These are phyloP conservation scores for Eupithecia inturbata DNA, from an alignment of 2,888 invertebrate species.

Conservation along the genomic window DNA sequence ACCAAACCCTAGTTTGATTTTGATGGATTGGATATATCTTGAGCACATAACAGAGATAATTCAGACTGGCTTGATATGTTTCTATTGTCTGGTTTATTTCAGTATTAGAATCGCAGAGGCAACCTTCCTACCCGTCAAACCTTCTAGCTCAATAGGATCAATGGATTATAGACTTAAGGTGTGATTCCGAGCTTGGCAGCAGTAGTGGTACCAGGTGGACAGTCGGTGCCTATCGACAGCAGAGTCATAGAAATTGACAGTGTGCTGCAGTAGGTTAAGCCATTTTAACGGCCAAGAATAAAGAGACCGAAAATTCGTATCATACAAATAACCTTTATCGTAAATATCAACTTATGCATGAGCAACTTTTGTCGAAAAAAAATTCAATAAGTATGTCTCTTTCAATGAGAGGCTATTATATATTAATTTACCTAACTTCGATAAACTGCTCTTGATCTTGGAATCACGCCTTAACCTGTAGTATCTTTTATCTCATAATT, in stretches of 20 bases:
- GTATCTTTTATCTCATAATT: constrained; percentile 55
- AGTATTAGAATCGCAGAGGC: constrained; percentile 1
- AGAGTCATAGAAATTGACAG: neutral
- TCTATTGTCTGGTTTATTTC: neutral
- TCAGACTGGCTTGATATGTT: neutral
- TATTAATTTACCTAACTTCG: neutral
- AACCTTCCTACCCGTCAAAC: constrained; percentile 2
- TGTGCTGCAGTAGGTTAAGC: neutral
- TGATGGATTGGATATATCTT: neutral
- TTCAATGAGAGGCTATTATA: neutral
- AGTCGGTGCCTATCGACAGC: neutral
- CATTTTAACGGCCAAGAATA: neutral
- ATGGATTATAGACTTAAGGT: constrained; percentile 5
- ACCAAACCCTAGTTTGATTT: neutral
- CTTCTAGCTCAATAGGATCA: neutral
- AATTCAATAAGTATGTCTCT: neutral
- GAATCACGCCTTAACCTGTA: neutral
- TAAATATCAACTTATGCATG: neutral
- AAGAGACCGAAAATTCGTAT: neutral
- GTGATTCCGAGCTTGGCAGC: neutral
- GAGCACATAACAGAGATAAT: neutral
- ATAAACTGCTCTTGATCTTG: neutral
- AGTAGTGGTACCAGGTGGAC: neutral
- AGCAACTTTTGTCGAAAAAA: neutral
- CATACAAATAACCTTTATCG: neutral